Conservation (phyloP, 2,797 vertebrate genomes). For the Trichosurus vulpecula region DNA sequence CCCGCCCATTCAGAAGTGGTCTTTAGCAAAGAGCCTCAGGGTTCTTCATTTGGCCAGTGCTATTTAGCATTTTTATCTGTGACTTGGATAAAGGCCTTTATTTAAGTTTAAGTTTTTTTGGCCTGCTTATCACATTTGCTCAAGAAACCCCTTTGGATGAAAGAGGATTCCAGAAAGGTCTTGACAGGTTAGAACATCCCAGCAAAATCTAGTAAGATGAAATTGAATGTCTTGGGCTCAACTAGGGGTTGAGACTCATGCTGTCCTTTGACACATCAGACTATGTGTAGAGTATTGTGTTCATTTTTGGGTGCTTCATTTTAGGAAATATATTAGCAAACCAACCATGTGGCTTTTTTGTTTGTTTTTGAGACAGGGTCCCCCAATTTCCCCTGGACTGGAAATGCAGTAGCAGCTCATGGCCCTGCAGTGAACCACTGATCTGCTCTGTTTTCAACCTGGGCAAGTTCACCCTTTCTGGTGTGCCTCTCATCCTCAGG, state of each 20-base stretch:
- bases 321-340: not conserved
- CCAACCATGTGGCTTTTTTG: not conserved
- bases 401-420: not conserved
- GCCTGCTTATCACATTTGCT: not conserved
- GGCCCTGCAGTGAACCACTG: not conserved
- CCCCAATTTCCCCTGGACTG: not conserved
- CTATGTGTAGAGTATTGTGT: not conserved
- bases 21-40: not conserved
- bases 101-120: not conserved
- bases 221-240: not conserved
- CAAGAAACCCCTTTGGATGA: not conserved
- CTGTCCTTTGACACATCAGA: not conserved
- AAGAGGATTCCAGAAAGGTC: not conserved
- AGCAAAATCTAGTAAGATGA: not conserved
- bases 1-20: not conserved
- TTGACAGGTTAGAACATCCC: not conserved
- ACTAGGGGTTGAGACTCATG: not conserved
- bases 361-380: not conserved
- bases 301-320: not conserved
- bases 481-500: not conserved
- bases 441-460: not conserved
- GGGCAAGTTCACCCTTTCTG: not conserved
- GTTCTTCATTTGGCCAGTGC: not conserved
- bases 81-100: not conserved
- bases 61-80: not conserved